A percentile compares a stretch with the other conserved stretches of the same genome.
Evolutionary conservation across 2,888 invertebrate species (phyloP).

Genomic region (Hydroisotoma schaefferi): DNA sequence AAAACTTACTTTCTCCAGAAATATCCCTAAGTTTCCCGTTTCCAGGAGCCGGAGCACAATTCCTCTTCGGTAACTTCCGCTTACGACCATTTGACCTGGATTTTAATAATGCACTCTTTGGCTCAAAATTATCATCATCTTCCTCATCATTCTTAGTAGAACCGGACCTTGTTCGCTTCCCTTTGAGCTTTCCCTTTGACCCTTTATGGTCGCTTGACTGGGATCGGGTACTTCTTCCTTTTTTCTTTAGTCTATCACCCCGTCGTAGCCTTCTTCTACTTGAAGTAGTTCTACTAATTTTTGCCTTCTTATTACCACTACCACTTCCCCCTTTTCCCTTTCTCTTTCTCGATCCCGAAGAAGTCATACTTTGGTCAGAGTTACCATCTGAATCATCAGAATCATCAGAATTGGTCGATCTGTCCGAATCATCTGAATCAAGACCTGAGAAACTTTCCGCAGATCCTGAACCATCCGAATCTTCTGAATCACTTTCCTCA

Average conservation of each 20-base stretch:
- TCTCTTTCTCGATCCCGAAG: constrained; percentile 26
- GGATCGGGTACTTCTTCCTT: constrained; percentile 50
- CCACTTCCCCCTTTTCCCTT: constrained; percentile 20
- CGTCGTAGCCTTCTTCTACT: constrained; percentile 51
- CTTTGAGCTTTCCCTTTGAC: neutral
- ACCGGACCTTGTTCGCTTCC: constrained; percentile 23
- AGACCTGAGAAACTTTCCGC: constrained; percentile 23
- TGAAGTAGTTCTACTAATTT: neutral
- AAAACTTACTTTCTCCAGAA: constrained; percentile 46
- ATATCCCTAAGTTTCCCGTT: constrained; percentile 46
- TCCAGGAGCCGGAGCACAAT: constrained; percentile 41
- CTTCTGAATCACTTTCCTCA: constrained; percentile 38
- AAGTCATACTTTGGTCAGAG: constrained; percentile 24
- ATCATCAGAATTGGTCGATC: constrained; percentile 14
- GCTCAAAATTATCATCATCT: constrained; percentile 42
- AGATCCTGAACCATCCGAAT: constrained; percentile 31
- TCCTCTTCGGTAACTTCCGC: constrained; percentile 45
- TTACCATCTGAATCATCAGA: constrained; percentile 25
- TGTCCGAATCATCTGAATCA: constrained; percentile 24
- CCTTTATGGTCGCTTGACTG: constrained; percentile 25
- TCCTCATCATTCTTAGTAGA: constrained; percentile 47
- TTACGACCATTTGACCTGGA: constrained; percentile 11
- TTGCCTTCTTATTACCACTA: neutral
- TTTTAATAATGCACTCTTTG: constrained; percentile 16
- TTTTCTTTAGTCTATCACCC: constrained; percentile 50